A percentile compares a stretch with the other conserved stretches of the same genome.
These are phyloP conservation scores for Gari tellinella DNA, from an alignment of 2,888 invertebrate genomes.

Conservation along the genomic window DNA sequence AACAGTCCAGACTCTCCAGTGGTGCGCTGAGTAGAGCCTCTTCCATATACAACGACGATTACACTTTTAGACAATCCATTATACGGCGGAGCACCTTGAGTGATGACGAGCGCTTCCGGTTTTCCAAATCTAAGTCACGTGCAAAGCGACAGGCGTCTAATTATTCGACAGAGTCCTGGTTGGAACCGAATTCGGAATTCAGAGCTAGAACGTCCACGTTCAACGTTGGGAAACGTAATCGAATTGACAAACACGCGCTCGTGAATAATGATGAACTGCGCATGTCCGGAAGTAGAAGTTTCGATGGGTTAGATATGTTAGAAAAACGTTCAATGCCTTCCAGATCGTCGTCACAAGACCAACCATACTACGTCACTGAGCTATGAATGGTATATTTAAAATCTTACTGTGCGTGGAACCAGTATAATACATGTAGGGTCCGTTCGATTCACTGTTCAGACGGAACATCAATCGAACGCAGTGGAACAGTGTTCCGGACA, in stretches of 20 bases:
- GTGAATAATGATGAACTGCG: slow-evolving; percentile 36
- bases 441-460: no score
- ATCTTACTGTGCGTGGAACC: no score
- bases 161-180: slow-evolving; percentile 8
- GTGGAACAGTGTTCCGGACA: no score
- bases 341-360: no score
- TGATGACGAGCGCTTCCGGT: slow-evolving; percentile 3
- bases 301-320: no score
- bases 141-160: slow-evolving; percentile 6
- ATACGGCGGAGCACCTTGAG: slow-evolving; percentile 17
- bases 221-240: slow-evolving; percentile 13
- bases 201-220: slow-evolving; percentile 36
- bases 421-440: no score
- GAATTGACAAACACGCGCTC: slow-evolving; percentile 11
- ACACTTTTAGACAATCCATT: background rate
- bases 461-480: no score
- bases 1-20: slow-evolving; percentile 1
- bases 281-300: no score
- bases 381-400: no score
- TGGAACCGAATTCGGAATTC: slow-evolving; percentile 6
- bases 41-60: slow-evolving; percentile 12
- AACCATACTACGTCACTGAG: no score
- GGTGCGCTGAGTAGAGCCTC: background rate
- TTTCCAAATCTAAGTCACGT: background rate
- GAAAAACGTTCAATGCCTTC: no score